A percentile compares a stretch with the other conserved stretches of the same genome.
Evolutionary conservation across 2,888 invertebrate genomes (phyloP).

Genomic region (Volucella zonaria): DNA sequence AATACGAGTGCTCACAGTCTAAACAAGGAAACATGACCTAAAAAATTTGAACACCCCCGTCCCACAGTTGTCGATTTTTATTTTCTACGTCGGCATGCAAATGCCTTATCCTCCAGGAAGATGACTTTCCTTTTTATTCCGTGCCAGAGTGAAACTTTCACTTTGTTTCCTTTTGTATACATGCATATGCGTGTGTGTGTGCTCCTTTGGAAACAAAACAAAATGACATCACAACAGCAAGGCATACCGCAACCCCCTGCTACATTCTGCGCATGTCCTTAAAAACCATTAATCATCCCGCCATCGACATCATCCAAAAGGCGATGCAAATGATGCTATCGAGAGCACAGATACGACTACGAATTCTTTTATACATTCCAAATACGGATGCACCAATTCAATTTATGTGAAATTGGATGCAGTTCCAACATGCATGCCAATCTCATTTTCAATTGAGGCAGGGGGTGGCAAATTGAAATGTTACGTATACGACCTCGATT

Average conservation of each 20-base stretch:
- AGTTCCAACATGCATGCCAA: slow-evolving; percentile 40
- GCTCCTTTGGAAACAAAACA: slow-evolving; percentile 39
- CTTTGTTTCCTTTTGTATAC: slow-evolving; percentile 29
- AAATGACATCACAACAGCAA: slow-evolving; percentile 54
- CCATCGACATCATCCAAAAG: slow-evolving; percentile 63
- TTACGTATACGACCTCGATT: slow-evolving; percentile 55
- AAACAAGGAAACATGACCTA: slow-evolving; percentile 45
- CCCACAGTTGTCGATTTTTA: slow-evolving; percentile 37
- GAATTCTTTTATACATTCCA: slow-evolving; percentile 15
- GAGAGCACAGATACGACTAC: slow-evolving; percentile 41
- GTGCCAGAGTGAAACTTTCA: slow-evolving; percentile 55
- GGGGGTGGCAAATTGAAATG: not conserved
- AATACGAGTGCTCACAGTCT: not conserved
- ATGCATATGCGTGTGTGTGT: not conserved
- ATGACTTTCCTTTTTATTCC: slow-evolving; percentile 45
- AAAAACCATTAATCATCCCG: slow-evolving; percentile 66
- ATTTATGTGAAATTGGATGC: not conserved
- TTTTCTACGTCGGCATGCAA: slow-evolving; percentile 13
- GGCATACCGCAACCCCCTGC: not conserved
- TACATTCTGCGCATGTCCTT: slow-evolving; percentile 52
- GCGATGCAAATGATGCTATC: slow-evolving; percentile 40
- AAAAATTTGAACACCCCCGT: slow-evolving; percentile 27
- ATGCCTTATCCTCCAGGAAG: slow-evolving; percentile 23
- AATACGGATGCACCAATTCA: not conserved
- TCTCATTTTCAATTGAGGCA: not conserved